phyloP scores from a whole-genome alignment of 2,888 invertebrate species.

The Euplagia quadripunctaria region DNA sequence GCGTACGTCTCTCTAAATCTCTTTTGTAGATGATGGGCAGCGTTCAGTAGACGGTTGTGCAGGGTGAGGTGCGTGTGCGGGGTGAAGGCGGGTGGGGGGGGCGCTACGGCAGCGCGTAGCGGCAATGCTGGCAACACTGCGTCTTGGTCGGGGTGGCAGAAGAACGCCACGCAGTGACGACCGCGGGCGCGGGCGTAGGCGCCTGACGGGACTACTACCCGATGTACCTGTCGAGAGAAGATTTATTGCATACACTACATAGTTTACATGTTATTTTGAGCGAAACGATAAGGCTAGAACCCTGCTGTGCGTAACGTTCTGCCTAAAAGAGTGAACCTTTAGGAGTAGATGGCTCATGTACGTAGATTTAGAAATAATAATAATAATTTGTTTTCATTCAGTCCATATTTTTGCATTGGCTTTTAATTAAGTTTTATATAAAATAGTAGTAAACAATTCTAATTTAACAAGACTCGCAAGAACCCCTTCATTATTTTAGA shows the following conservation, averaged over 20 bases:
- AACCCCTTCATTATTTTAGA: no score
- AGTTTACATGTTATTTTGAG: slow-evolving; percentile 6
- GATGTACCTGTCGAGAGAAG: slow-evolving; percentile 86
- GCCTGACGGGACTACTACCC: slow-evolving; percentile 91
- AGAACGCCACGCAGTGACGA: slow-evolving; percentile 92
- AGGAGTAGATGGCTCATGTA: background rate
- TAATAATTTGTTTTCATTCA: no score
- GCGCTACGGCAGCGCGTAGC: slow-evolving; percentile 73
- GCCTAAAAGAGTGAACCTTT: background rate
- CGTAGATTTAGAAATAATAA: background rate
- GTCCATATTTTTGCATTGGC: no score
- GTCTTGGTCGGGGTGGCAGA: slow-evolving; percentile 91
- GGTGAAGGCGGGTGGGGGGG: slow-evolving; percentile 76
- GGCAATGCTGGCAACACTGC: slow-evolving; percentile 84
- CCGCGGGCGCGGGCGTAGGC: slow-evolving; percentile 88
- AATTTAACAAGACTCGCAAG: no score
- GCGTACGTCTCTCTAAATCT: slow-evolving; percentile 91
- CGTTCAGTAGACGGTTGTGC: slow-evolving; percentile 88
- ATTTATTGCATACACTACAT: background rate
- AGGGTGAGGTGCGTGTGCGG: slow-evolving; percentile 80
- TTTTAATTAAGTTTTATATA: no score
- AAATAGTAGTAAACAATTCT: no score
- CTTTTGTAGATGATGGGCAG: slow-evolving; percentile 91
- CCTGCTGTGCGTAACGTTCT: background rate
- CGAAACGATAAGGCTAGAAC: no score